phyloP scores from a whole-genome alignment of 2,797 vertebrate species.

The Buphagus erythrorhynchus region DNA sequence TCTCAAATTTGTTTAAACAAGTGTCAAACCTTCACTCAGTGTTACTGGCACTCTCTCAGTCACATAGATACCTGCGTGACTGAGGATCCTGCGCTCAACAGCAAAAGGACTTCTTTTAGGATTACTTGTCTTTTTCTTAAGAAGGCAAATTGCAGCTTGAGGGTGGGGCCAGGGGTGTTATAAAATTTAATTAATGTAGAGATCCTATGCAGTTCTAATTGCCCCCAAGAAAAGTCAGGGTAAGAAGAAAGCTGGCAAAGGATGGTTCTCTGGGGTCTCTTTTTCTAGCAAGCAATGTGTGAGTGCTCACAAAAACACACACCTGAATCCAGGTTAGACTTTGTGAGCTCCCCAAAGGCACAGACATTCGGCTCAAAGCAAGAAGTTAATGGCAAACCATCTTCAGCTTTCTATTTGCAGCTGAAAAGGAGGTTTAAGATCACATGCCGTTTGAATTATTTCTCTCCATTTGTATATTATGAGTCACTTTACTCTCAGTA shows the following conservation, averaged over 20 bases:
- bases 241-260: neutral
- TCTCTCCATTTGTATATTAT: neutral
- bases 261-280: neutral
- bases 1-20: neutral
- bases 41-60: neutral
- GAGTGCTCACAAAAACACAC: fast-evolving
- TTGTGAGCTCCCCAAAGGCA: neutral
- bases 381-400: neutral
- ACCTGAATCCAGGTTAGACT: neutral
- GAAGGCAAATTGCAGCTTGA: neutral
- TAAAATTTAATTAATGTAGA: neutral
- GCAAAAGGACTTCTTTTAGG: neutral
- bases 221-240: neutral
- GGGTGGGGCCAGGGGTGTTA: neutral
- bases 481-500: neutral
- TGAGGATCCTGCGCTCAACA: neutral
- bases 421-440: neutral
- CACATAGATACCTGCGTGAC: neutral
- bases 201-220: neutral
- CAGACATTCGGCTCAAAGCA: neutral
- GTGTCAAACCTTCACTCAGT: neutral
- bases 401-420: neutral
- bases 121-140: neutral
- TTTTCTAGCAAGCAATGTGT: neutral
- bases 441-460: neutral